Base-by-base conservation (phyloP, 2,113 vertebrate genomes). In the Pseudopodoces humilis region DNA sequence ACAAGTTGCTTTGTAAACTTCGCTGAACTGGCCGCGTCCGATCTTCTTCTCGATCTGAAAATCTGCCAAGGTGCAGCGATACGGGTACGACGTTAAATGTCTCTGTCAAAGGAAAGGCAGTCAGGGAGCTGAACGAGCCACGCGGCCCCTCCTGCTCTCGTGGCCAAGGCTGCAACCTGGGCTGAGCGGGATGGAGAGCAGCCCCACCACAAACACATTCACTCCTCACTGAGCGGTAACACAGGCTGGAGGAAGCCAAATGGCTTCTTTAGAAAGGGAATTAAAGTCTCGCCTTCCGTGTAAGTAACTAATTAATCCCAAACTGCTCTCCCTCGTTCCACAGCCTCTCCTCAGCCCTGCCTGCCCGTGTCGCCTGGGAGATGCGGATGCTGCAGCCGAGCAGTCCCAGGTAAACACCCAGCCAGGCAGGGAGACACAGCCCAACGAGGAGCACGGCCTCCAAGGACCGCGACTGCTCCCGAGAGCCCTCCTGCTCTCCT, bases 41-140 rank as follows among this genome's bases (percentile, higher is more conserved):
- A 98, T 98, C 97, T 98, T 98, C 20, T 98, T 98, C 88, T 98
- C 98, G 1, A 98, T 98, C 93, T 98, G 98, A 67, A 98, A 98
- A 76, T 98, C 98, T 1, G 98, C 98, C 97, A 98, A 21, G 0
- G 98, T 98, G 97, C 98, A 98, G 83, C 97, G 98, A 7, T 98
- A 98, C 0, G 98, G 97, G 78, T 95, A 97, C 2, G 97, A 35
- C 1, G 88, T 97, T 3, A 96, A 77, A 30, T 98, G 98, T 53
- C 97, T 98, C 98, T 98, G 97, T 16, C 49, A 64, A 69, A 56
- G 86, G 37, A 53, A 15, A 63, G 7, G 10, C 23, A 9, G 33
- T 52, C 69, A 82, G 69, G 33, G 50, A 18, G 16, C n/a, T 1
- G 8, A 0, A 0, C 1, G 30, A 25, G 60, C 30, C 60, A 3